A percentile compares a stretch with the other conserved stretches of the same genome.
phyloP scores from a whole-genome alignment of 1,140 invertebrate species.

The Vollenhovia emeryi region DNA sequence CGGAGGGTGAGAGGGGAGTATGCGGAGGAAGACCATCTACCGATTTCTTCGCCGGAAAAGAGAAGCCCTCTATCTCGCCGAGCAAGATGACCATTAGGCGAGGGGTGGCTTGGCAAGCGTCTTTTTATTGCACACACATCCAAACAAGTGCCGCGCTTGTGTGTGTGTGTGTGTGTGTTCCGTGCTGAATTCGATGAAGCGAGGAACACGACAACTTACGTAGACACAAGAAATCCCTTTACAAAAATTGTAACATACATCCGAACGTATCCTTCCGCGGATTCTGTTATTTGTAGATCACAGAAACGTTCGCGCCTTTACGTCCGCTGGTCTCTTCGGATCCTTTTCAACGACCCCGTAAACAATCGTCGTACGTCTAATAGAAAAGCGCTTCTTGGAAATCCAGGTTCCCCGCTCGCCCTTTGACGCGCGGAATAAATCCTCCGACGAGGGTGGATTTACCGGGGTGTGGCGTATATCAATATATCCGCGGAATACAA shows the following conservation, averaged over 20 bases:
- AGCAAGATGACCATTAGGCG: conserved; percentile 56
- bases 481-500: conserved; percentile 51
- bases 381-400: background rate
- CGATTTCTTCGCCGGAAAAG: conserved; percentile 48
- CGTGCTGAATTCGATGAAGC: background rate
- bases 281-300: background rate
- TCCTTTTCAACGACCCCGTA: background rate
- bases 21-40: conserved; percentile 15
- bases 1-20: background rate
- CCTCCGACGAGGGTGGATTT: conserved; percentile 38
- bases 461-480: conserved; percentile 26
- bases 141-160: conserved; percentile 13
- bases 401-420: background rate
- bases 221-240: conserved; percentile 16
- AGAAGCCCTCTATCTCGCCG: conserved; percentile 53
- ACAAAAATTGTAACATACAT: conserved; percentile 25
- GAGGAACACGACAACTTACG: conserved; percentile 17
- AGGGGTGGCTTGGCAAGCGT: conserved; percentile 55
- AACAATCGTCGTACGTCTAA: conserved; percentile 14
- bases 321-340: background rate
- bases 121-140: conserved; percentile 51
- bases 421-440: conserved; percentile 48
- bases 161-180: background rate
- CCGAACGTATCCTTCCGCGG: background rate
- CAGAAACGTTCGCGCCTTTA: background rate